Evolutionary conservation across 2,113 vertebrate genomes (phyloP).

Genomic region (Sander lucioperca): DNA sequence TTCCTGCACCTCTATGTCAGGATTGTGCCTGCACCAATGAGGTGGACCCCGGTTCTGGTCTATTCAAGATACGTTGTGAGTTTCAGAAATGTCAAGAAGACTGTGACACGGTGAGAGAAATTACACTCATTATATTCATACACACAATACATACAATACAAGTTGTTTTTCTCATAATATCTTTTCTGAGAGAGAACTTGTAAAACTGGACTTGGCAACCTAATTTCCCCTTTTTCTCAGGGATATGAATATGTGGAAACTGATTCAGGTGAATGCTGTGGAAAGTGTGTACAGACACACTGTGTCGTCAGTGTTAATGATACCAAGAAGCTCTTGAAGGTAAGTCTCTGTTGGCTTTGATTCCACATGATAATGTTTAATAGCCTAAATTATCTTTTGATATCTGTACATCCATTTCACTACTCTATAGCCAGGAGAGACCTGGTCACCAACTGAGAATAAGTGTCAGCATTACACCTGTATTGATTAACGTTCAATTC

Average conservation of each 20-base stretch:
- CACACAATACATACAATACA: not conserved
- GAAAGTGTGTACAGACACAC: slow-evolving; percentile 89
- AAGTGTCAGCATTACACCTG: slow-evolving; percentile 89
- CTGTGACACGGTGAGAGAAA: slow-evolving; percentile 86
- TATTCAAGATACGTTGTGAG: slow-evolving; percentile 83
- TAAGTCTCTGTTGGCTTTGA: slow-evolving; percentile 58
- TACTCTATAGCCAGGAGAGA: slow-evolving; percentile 82
- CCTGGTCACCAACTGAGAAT: slow-evolving; percentile 68
- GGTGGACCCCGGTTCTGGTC: slow-evolving; percentile 61
- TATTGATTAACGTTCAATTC: slow-evolving; percentile 75
- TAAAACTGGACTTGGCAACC: not conserved
- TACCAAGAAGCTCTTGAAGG: slow-evolving; percentile 76
- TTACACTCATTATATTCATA: not conserved
- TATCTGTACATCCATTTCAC: not conserved
- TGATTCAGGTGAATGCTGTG: slow-evolving; percentile 85
- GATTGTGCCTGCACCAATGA: slow-evolving; percentile 84
- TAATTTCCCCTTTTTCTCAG: slow-evolving; percentile 54
- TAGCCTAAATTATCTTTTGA: not conserved
- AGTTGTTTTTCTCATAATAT: not conserved
- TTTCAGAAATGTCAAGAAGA: slow-evolving; percentile 76
- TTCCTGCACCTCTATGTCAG: slow-evolving; percentile 85
- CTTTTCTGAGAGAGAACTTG: not conserved
- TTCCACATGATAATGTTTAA: not conserved
- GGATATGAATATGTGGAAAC: slow-evolving; percentile 76
- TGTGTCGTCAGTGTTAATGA: slow-evolving; percentile 79